These are phyloP conservation scores for Centroberyx gerrardi DNA, from an alignment of 2,797 vertebrate species.

Conservation along the genomic window DNA sequence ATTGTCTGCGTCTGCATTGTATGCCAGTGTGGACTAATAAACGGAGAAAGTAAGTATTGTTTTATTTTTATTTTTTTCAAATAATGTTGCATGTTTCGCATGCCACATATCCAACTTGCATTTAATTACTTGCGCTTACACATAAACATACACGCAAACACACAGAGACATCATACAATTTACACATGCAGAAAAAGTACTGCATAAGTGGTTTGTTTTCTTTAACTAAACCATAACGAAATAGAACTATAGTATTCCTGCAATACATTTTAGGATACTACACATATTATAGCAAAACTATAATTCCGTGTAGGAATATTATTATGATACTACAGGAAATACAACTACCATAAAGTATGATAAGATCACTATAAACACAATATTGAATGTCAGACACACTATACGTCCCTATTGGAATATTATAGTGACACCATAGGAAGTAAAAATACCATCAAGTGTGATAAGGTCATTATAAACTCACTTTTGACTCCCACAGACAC, in stretches of 20 bases:
- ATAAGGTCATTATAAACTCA: no score
- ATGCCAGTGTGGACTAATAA: constrained; percentile 82
- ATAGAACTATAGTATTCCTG: no score
- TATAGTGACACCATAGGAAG: no score
- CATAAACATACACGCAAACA: neutral
- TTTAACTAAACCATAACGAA: no score
- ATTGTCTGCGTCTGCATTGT: constrained; percentile 82
- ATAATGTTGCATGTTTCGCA: neutral
- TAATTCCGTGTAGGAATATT: neutral
- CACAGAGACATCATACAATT: neutral
- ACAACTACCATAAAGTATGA: neutral
- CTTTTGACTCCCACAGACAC: no score
- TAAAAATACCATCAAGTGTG: no score
- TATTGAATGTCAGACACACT: neutral
- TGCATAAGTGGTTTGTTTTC: neutral
- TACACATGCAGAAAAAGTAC: neutral
- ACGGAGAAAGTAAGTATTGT: constrained; percentile 88
- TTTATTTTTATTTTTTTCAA: neutral
- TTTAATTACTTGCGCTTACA: neutral
- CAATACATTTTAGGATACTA: no score
- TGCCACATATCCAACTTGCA: neutral
- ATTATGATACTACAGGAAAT: neutral
- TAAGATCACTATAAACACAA: neutral
- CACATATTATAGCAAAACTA: no score
- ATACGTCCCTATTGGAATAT: neutral